Percentiles rank a stretch among this genome's conserved stretches.
Conservation (phyloP, 2,113 vertebrate species). For the Nannobrachium achirus region DNA sequence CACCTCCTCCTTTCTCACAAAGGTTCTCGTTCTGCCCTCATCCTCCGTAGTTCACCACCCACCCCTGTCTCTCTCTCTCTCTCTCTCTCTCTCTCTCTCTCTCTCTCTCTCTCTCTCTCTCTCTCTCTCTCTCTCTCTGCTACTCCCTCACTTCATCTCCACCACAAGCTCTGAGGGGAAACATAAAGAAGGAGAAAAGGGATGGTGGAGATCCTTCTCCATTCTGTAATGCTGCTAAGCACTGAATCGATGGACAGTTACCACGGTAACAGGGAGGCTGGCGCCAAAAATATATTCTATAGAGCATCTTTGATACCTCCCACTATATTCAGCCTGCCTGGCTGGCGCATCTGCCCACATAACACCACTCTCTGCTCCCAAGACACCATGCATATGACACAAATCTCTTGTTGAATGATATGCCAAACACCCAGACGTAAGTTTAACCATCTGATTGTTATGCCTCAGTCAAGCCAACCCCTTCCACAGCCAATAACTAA, state of each 20-base stretch:
- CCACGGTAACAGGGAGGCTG: conserved; percentile 80
- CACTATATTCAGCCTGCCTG: conserved; percentile 56
- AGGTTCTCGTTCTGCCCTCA: no score
- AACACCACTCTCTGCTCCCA: conserved; percentile 1
- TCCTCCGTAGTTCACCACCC: neutral
- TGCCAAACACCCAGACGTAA: no score
- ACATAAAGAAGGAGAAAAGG: conserved; percentile 26
- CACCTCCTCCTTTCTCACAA: no score
- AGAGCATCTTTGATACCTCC: conserved; percentile 74
- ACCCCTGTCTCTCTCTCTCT: neutral
- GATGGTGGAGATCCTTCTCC: conserved; percentile 48
- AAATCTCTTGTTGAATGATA: neutral
- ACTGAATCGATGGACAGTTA: conserved; percentile 73
- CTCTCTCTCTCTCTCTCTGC: neutral
- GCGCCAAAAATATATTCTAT: conserved; percentile 81
- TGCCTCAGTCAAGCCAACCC: neutral
- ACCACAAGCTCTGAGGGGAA: conserved; percentile 12
- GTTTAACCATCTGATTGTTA: no score
- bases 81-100: conserved; percentile 32
- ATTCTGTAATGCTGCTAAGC: conserved; percentile 68
- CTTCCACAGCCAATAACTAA: neutral
- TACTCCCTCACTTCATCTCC: conserved; percentile 42
- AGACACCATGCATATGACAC: conserved; percentile 12
- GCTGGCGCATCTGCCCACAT: conserved; percentile 49
- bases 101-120: conserved; percentile 24